Evolutionary conservation across 2,797 vertebrate species (phyloP).

Genomic region (Argyrosomus regius): DNA sequence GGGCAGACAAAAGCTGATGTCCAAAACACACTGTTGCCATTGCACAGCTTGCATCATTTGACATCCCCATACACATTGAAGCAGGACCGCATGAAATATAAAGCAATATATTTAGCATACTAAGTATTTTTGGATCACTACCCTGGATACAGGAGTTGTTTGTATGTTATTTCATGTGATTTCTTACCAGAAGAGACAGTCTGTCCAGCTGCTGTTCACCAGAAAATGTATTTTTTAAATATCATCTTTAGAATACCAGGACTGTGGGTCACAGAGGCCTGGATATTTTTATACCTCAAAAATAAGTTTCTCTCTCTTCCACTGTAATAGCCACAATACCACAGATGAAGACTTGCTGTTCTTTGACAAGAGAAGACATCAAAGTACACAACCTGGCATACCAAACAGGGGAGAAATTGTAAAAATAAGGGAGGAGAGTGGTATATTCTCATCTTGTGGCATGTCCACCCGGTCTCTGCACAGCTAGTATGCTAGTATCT

Average conservation of each 20-base stretch:
- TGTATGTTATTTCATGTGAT: constrained; percentile 15
- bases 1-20: not conserved
- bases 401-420: constrained; percentile 3
- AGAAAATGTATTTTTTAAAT: constrained; percentile 30
- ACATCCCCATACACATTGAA: constrained; percentile 1
- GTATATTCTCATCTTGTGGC: not conserved
- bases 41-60: constrained; percentile 10
- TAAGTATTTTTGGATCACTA: not conserved
- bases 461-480: not conserved
- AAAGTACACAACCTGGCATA: constrained; percentile 12
- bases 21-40: not conserved
- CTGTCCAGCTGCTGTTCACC: constrained; percentile 10
- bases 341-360: constrained; percentile 22
- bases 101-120: constrained; percentile 24
- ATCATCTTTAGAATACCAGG: constrained; percentile 16
- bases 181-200: constrained; percentile 18
- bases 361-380: constrained; percentile 40
- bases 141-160: constrained; percentile 24
- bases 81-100: not conserved
- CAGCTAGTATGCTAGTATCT: not conserved
- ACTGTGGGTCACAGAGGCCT: constrained; percentile 26
- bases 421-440: constrained; percentile 7
- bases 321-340: constrained; percentile 24
- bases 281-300: constrained; percentile 50
- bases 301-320: constrained; percentile 17